A percentile compares a stretch with the other conserved stretches of the same genome.
phyloP scores from a whole-genome alignment of 2,888 invertebrate species.

The Hyles lineata region DNA sequence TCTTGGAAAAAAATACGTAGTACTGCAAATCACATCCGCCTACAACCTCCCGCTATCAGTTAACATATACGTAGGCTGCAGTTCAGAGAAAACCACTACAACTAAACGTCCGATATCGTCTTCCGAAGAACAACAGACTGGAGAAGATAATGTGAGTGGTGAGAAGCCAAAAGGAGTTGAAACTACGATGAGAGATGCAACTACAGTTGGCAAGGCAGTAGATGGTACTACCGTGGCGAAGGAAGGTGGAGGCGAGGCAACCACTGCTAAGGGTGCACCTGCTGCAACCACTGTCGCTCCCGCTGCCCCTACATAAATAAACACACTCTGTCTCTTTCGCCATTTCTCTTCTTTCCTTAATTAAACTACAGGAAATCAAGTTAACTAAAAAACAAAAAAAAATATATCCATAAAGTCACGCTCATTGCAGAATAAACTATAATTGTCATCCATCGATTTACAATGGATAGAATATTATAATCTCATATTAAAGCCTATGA shows the following conservation, averaged over 20 bases:
- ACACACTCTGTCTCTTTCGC: too few relatives aligned
- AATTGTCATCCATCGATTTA: too few relatives aligned
- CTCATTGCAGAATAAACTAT: too few relatives aligned
- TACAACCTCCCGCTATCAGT: slow-evolving; percentile 68
- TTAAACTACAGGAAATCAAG: too few relatives aligned
- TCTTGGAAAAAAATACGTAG: slow-evolving; percentile 57
- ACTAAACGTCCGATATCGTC: background rate
- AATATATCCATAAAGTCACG: too few relatives aligned
- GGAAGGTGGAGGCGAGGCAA: background rate
- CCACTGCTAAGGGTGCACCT: background rate
- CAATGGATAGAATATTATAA: too few relatives aligned
- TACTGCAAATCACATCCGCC: slow-evolving; percentile 55
- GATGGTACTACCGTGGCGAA: background rate
- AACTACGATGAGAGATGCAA: background rate
- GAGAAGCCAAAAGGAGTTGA: background rate
- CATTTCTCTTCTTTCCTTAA: too few relatives aligned
- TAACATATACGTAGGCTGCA: slow-evolving; percentile 69
- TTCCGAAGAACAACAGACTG: slow-evolving; percentile 24
- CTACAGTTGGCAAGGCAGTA: background rate
- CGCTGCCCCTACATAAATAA: too few relatives aligned
- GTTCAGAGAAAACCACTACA: slow-evolving; percentile 26
- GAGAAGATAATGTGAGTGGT: slow-evolving; percentile 20
- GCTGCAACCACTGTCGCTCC: background rate
- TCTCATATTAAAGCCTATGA: too few relatives aligned
- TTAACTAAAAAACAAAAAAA: too few relatives aligned